Base-by-base conservation (phyloP, 2,113 vertebrate species). In the Monarcha castaneiventris region DNA sequence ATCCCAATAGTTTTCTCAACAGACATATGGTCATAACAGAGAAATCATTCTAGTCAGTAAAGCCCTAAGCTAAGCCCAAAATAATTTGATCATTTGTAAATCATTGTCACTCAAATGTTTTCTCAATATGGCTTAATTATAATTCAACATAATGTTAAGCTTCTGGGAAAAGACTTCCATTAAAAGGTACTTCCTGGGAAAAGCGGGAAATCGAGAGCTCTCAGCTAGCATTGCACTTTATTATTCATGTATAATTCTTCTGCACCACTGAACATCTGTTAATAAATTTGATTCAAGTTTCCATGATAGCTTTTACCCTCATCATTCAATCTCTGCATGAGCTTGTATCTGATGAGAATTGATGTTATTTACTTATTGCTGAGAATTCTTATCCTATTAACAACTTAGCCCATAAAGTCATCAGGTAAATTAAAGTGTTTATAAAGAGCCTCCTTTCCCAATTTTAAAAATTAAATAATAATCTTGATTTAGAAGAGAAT, bases 101-200 rank as follows among this genome's bases (percentile, higher is more conserved):
- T 96, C 84, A 87, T 94, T 96, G 95, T 95, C 88, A 96, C 86
- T 97, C 74, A 7, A 95, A 96, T 88, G 75, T 95, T 97, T 97
- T 96, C 93, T 97, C 95, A 96, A 78, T 94, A 96, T 55, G 95
- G 49, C 87, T 97, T 98, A 97, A 98, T 98, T 97, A 97, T 64
- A 79, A 97, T 96, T 97, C 92, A 93, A 67, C 51, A 91, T 61
- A 90, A 62, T 84, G 62, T 93, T 92, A 94, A 97, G 74, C 79
- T 90, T 95, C 90, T 95, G 93, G 90, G 93, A 84, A 87, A 95
- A 87, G 78, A 84, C 74, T 66, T 96, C 83, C 71, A 92, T 96
- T 93, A 94, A 82, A 94, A 91, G 79, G 41, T 75, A 94, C 86
- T 96, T 97, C 95, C 96, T 94, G 61, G 78, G 87, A 96, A 95